Evolutionary conservation across 2,888 invertebrate species (phyloP).

Genomic region (Dryobota labecula): DNA sequence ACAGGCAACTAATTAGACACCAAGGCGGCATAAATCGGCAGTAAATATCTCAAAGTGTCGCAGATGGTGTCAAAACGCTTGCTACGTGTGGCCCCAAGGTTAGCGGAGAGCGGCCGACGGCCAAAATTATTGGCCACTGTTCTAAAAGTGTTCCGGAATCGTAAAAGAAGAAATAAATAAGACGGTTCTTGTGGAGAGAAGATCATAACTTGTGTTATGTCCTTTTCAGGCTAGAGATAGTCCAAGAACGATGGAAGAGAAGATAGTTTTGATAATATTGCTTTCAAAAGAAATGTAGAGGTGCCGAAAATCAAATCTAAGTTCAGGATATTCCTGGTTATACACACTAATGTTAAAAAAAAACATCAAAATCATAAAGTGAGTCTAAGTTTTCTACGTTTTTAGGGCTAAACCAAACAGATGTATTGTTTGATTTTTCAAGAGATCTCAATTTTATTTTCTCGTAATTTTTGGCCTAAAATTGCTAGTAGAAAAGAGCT

Average conservation of each 20-base stretch:
- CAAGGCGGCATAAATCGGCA: slow-evolving; percentile 80
- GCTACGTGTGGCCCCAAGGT: slow-evolving; percentile 62
- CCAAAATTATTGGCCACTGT: slow-evolving; percentile 9
- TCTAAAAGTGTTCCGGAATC: background rate
- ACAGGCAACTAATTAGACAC: slow-evolving; percentile 76
- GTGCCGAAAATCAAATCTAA: background rate
- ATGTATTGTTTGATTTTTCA: background rate
- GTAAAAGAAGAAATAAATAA: background rate
- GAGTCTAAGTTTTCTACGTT: background rate
- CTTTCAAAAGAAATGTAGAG: background rate
- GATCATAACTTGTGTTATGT: background rate
- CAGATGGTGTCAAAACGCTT: slow-evolving; percentile 82
- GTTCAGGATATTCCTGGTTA: background rate
- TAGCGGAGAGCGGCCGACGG: slow-evolving; percentile 24
- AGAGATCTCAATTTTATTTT: background rate
- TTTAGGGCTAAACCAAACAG: background rate
- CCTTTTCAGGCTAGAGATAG: no score
- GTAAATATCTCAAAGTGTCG: slow-evolving; percentile 82
- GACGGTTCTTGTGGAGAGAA: background rate
- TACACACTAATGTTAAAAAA: no score
- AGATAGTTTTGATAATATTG: background rate
- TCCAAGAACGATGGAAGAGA: no score
- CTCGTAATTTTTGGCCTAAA: background rate
- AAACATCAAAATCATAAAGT: background rate
- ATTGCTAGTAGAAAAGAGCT: background rate